These are phyloP conservation scores for Ciconia nigra DNA, from an alignment of 2,797 vertebrate species.

Conservation along the genomic window DNA sequence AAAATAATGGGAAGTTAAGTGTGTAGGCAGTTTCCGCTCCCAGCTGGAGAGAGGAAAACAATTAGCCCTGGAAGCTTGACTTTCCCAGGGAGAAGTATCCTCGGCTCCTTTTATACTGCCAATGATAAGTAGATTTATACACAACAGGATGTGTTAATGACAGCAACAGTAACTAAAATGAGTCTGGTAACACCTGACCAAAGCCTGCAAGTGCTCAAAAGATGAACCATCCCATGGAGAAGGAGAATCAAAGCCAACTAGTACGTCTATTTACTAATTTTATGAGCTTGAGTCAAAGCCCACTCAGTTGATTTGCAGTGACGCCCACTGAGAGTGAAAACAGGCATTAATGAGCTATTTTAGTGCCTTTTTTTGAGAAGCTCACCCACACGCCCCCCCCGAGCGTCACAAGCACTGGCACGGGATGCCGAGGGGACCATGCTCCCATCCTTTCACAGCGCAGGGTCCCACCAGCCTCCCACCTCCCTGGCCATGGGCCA, in stretches of 20 bases:
- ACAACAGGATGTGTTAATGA: neutral
- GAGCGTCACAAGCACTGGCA: accelerated
- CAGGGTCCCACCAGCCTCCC: neutral
- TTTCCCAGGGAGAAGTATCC: neutral
- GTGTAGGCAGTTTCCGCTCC: neutral
- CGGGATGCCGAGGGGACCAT: neutral
- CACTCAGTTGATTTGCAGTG: neutral
- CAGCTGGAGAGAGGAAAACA: neutral
- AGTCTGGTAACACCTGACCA: neutral
- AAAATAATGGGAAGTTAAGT: neutral
- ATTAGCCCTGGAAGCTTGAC: neutral
- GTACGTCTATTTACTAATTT: neutral
- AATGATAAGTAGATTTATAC: neutral
- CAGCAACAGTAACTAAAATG: neutral
- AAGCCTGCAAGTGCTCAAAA: neutral
- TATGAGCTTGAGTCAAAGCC: neutral
- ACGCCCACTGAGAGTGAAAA: neutral
- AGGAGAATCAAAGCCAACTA: neutral
- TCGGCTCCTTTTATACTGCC: neutral
- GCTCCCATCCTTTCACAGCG: neutral
- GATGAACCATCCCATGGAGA: neutral
- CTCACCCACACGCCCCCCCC: accelerated
- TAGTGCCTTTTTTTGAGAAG: neutral
- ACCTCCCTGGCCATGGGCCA: no score
- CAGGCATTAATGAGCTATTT: neutral